These are phyloP conservation scores for Silurus lanzhouensis DNA, from an alignment of 2,797 vertebrate species.

Conservation along the genomic window DNA sequence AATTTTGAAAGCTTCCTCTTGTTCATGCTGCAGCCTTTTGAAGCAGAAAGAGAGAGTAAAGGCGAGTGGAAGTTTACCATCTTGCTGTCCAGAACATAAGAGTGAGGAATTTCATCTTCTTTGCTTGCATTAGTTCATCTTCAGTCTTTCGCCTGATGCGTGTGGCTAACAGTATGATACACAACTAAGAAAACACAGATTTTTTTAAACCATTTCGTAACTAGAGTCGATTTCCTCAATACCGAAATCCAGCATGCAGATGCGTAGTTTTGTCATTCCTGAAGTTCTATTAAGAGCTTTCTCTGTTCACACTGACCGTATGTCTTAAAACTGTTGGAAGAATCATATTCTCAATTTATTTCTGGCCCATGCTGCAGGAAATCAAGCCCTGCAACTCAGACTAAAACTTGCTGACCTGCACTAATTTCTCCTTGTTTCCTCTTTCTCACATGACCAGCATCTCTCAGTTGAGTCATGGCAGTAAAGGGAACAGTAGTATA, in stretches of 20 bases:
- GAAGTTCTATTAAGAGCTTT: background rate
- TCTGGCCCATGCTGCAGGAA: background rate
- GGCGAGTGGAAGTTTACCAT: background rate
- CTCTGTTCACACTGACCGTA: background rate
- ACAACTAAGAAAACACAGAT: background rate
- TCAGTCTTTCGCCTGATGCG: background rate
- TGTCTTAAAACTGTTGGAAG: background rate
- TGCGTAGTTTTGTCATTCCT: background rate
- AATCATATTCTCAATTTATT: background rate
- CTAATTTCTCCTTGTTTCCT: conserved; percentile 35
- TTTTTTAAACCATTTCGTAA: too few species aligned
- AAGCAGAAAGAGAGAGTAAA: background rate
- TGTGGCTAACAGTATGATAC: background rate
- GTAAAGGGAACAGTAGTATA: background rate
- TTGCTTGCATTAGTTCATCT: background rate
- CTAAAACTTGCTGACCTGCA: conserved; percentile 24
- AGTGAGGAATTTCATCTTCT: background rate
- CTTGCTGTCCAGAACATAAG: background rate
- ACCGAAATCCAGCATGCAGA: background rate
- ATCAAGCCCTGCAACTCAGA: background rate
- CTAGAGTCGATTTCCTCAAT: background rate
- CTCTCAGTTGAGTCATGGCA: conserved; percentile 36
- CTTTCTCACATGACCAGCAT: conserved; percentile 32
- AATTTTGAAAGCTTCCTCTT: background rate
- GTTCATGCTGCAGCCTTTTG: background rate